Percentiles rank a stretch among this genome's conserved stretches.
Conservation (phyloP, 2,113 vertebrate genomes). For the Lipophrys pholis region DNA sequence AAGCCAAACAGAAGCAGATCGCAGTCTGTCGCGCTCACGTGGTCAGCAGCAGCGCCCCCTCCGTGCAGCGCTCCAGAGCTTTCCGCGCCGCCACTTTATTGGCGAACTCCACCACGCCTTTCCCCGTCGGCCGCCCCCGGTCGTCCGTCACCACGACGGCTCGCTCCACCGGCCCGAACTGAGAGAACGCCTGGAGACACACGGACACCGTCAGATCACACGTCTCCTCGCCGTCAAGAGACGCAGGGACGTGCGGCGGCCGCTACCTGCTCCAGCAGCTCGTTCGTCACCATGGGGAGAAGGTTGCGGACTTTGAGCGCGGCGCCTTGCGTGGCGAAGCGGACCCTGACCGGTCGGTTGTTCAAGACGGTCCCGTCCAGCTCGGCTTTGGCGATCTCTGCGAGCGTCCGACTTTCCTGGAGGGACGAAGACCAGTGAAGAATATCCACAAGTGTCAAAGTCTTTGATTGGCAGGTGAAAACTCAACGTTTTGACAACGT, state of each 20-base stretch:
- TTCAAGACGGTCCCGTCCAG: slow-evolving; percentile 93
- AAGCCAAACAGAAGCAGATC: background rate
- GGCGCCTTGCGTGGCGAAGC: slow-evolving; percentile 93
- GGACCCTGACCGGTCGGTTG: slow-evolving; percentile 92
- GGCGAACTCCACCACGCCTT: slow-evolving; percentile 95
- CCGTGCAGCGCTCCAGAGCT: slow-evolving; percentile 94
- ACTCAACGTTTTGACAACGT: too few relatives aligned
- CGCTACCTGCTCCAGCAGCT: slow-evolving; percentile 91
- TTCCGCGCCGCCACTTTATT: slow-evolving; percentile 94
- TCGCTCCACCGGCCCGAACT: slow-evolving; percentile 95
- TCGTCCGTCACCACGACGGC: slow-evolving; percentile 95
- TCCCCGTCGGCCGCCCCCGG: slow-evolving; percentile 93
- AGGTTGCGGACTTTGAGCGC: slow-evolving; percentile 95
- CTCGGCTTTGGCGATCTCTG: slow-evolving; percentile 97
- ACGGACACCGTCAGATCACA: background rate
- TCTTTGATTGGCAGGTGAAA: too few relatives aligned
- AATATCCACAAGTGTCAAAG: too few relatives aligned
- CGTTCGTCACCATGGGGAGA: slow-evolving; percentile 94
- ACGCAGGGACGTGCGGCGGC: too few relatives aligned
- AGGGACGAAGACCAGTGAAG: too few relatives aligned
- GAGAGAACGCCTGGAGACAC: slow-evolving; percentile 86
- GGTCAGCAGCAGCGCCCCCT: slow-evolving; percentile 95
- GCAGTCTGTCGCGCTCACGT: slow-evolving; percentile 84
- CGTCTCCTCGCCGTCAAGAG: too few relatives aligned
- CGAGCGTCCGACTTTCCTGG: slow-evolving; percentile 95